These are phyloP conservation scores for Ips nitidus DNA, from an alignment of 1,140 invertebrate species.

Conservation along the genomic window DNA sequence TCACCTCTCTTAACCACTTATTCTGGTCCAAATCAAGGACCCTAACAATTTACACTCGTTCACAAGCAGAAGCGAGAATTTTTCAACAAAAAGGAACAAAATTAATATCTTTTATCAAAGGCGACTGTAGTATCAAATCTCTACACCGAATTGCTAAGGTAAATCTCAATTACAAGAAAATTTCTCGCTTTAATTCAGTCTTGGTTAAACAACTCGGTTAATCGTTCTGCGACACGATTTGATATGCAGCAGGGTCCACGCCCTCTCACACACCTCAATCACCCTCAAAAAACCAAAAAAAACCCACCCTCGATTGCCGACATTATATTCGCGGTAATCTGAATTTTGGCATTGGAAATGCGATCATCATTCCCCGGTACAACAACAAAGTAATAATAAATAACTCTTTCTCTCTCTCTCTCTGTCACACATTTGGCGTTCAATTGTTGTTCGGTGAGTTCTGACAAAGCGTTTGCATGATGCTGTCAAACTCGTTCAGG, in stretches of 20 bases:
- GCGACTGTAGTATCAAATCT: background rate
- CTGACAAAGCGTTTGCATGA: slow-evolving; percentile 66
- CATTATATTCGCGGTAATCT: slow-evolving; percentile 17
- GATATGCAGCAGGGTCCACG: background rate
- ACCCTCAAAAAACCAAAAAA: slow-evolving; percentile 11
- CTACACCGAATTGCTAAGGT: background rate
- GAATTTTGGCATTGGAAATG: slow-evolving; percentile 31
- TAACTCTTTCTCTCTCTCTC: slow-evolving; percentile 10
- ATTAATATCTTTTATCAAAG: background rate
- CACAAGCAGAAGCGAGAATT: background rate
- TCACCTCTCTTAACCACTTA: background rate
- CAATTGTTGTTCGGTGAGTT: slow-evolving; percentile 57
- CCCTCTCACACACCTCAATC: slow-evolving; percentile 14
- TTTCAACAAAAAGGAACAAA: background rate
- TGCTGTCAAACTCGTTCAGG: slow-evolving; percentile 71
- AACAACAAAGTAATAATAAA: slow-evolving; percentile 20
- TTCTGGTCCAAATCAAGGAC: background rate
- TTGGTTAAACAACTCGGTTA: background rate
- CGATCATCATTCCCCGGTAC: background rate
- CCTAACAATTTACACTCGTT: background rate
- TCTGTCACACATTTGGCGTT: slow-evolving; percentile 1
- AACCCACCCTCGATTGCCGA: slow-evolving; percentile 19
- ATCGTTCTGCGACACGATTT: background rate
- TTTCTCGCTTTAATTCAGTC: background rate
- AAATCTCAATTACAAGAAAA: background rate